A percentile compares a stretch with the other conserved stretches of the same genome.
These are phyloP conservation scores for Calyptomena viridis DNA, from an alignment of 2,113 vertebrate species.

Conservation along the genomic window DNA sequence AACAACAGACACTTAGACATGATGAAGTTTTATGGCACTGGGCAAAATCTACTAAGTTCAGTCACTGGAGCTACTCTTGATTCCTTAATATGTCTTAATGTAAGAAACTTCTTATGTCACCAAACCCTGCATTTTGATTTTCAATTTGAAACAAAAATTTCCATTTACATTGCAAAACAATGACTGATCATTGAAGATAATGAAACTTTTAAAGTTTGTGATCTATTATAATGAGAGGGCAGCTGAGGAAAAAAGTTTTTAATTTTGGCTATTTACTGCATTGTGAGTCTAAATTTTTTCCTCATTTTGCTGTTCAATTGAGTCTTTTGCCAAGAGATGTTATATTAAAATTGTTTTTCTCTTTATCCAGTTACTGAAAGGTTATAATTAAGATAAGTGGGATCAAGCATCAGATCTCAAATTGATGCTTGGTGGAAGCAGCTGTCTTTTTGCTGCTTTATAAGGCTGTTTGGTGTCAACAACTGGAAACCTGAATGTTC, in stretches of 20 bases:
- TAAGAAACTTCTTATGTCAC: background rate
- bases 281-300: background rate
- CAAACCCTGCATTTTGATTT: background rate
- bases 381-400: constrained; percentile 10
- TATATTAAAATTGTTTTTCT: background rate
- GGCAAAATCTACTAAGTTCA: background rate
- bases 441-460: background rate
- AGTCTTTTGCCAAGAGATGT: background rate
- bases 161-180: background rate
- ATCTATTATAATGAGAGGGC: background rate
- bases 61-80: background rate
- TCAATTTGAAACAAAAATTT: background rate
- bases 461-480: background rate
- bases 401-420: background rate
- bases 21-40: background rate
- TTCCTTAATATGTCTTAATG: background rate
- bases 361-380: background rate
- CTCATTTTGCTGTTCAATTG: background rate
- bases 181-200: background rate
- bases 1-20: background rate
- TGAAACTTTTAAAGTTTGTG: background rate
- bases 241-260: background rate
- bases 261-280: background rate
- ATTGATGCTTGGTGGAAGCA: background rate
- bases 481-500: background rate